Percentiles rank a stretch among this genome's conserved stretches.
Evolutionary conservation across 2,888 invertebrate genomes (phyloP).

Genomic region (Elaeidobius kamerunicus): DNA sequence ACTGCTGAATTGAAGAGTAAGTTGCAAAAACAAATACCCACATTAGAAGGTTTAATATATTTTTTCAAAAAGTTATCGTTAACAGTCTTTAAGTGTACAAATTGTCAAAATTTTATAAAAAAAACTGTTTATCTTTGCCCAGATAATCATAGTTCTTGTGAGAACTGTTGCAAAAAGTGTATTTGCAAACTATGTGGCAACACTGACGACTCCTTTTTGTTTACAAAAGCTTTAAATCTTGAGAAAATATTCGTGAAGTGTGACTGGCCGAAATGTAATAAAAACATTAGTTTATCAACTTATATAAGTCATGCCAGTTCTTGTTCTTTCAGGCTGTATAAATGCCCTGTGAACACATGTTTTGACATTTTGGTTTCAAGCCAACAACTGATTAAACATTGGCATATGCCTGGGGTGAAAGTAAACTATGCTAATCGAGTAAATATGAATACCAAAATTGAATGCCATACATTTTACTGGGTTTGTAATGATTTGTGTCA

Average conservation of each 20-base stretch:
- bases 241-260: constrained; percentile 5
- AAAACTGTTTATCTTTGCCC: background rate
- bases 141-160: constrained; percentile 2
- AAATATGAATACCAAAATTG: background rate
- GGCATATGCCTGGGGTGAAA: too few relatives aligned
- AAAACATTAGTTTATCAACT: background rate
- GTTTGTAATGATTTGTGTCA: constrained; percentile 1
- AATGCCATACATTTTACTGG: too few relatives aligned
- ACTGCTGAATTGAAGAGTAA: constrained; percentile 4
- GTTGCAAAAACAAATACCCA: background rate
- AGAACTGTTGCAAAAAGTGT: background rate
- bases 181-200: background rate
- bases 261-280: constrained; percentile 6
- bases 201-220: background rate
- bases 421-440: background rate
- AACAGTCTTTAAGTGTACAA: background rate
- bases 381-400: background rate
- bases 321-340: constrained; percentile 1
- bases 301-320: background rate
- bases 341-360: constrained; percentile 6
- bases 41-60: background rate
- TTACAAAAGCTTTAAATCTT: background rate
- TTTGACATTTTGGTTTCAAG: background rate
- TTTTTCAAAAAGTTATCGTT: background rate
- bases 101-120: background rate